Base-by-base conservation (phyloP, 2,797 vertebrate species). In the Garrulus glandarius region DNA sequence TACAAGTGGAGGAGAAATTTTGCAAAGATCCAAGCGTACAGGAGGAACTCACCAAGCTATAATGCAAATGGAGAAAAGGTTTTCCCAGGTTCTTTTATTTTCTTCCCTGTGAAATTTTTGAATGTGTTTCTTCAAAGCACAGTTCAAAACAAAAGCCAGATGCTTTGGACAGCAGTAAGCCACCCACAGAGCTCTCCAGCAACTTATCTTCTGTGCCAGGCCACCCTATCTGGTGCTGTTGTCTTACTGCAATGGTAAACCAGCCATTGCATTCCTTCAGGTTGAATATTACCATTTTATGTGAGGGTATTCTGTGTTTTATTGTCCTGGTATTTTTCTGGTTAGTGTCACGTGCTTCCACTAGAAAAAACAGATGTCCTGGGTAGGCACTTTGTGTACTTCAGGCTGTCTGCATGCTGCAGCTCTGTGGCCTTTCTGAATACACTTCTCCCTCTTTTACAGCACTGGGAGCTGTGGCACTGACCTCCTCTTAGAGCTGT, bases 131-230 rank as follows among this genome's bases (percentile, higher is more conserved):
- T 92, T 95, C 80, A 90, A 93, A 90, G 85, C 59, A 17, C 3
- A 2, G 79, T 79, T 87, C 50, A 59, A 71, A 96, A 90, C 69
- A 78, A 94, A 91, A n/a, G 4, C 32, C 92, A 95, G 84, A 85
- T 94, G 91, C 80, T 96, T 83, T 60, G 69, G 55, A 59, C 43
- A 80, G 67, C 63, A 36, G 14, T 53, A 68, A 94, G 79, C 72
- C 93, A 78, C 87, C 91, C 77, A 87, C 95, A 63, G 68, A 84
- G 87, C 49, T 90, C 32, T 63, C 15, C 68, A 32, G 47, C 37
- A 88, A 65, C 41, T 82, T 86, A 56, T 70, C 50, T 74, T 52
- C 64, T 36, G 7, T 1, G 3, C 67, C 84, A 85, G 74, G 80
- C 87, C 65, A 84, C 41, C 64, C 71, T 90, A 10, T 65, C 67